A percentile compares a stretch with the other conserved stretches of the same genome.
Evolutionary conservation across 1,140 invertebrate genomes (phyloP).

Genomic region (Drosophila biarmipes): DNA sequence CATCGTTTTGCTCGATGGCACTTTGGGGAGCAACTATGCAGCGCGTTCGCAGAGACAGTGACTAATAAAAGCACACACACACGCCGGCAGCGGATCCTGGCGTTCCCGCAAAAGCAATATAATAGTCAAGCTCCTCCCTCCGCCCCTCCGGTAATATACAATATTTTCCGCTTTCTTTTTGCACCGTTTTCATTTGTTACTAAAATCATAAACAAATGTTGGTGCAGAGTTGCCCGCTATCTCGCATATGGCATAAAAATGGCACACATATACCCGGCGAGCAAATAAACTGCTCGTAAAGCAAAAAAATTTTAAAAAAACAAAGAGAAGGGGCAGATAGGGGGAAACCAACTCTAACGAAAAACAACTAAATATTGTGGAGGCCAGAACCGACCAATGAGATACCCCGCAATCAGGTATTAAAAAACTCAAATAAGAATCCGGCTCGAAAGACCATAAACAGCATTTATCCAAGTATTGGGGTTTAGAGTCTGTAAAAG

Average conservation of each 20-base stretch:
- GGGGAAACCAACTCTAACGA: conserved; percentile 20
- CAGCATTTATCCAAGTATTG: not conserved
- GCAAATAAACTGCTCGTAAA: conserved; percentile 81
- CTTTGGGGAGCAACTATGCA: conserved; percentile 77
- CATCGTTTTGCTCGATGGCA: conserved; percentile 73
- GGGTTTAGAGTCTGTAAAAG: not conserved
- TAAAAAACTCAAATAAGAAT: not conserved
- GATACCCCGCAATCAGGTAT: not conserved
- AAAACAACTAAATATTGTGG: conserved; percentile 21
- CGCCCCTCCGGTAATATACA: conserved; percentile 62
- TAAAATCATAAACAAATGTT: conserved; percentile 64
- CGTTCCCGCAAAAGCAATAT: conserved; percentile 70
- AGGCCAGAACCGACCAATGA: not conserved
- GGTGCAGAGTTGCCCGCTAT: conserved; percentile 52
- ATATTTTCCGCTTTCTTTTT: conserved; percentile 72
- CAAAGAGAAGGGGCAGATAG: conserved; percentile 15
- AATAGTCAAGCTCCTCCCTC: conserved; percentile 64
- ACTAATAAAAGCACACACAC: conserved; percentile 71
- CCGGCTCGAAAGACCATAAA: not conserved
- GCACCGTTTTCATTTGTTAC: conserved; percentile 80
- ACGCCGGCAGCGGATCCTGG: conserved; percentile 5
- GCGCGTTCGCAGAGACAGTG: conserved; percentile 58
- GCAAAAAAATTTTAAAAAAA: conserved; percentile 66
- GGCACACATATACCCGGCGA: conserved; percentile 19
- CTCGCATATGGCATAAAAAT: conserved; percentile 41